Evolutionary conservation across 2,797 vertebrate species (phyloP).

Genomic region (Poeciliopsis presidionis): DNA sequence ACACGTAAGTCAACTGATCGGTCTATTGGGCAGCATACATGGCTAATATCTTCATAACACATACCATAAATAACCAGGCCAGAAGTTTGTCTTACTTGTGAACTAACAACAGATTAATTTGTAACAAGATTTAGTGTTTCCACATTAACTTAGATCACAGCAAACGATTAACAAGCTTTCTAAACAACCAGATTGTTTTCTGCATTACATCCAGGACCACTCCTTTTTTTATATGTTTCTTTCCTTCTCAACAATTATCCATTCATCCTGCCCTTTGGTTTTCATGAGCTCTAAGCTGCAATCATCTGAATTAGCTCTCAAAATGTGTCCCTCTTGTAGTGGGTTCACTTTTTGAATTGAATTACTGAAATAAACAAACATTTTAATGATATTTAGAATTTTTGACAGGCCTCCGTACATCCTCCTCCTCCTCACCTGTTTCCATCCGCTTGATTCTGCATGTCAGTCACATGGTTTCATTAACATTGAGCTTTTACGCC

Average conservation of each 20-base stretch:
- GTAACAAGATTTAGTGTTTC: constrained; percentile 33
- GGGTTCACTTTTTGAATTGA: neutral
- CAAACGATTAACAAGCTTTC: constrained; percentile 34
- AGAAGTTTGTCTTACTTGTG: constrained; percentile 34
- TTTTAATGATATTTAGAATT: constrained; percentile 28
- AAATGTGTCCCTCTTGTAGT: neutral
- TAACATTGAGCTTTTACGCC: neutral
- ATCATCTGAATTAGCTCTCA: too few relatives aligned
- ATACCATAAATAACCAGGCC: neutral
- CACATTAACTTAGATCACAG: constrained; percentile 39
- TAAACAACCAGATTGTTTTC: constrained; percentile 37
- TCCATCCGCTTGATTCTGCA: constrained; percentile 66
- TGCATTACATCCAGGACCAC: constrained; percentile 39
- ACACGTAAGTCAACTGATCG: constrained; percentile 75
- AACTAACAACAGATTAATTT: constrained; percentile 19
- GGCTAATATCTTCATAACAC: constrained; percentile 36
- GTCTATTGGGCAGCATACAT: constrained; percentile 15
- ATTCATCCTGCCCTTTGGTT: constrained; percentile 20
- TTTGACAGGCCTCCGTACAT: constrained; percentile 13
- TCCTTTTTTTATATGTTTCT: constrained; percentile 36
- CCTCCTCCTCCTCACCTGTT: constrained; percentile 42
- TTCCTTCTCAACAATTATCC: constrained; percentile 36
- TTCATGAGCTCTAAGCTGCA: neutral
- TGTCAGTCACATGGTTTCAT: constrained; percentile 59
- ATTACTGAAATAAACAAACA: neutral